Evolutionary conservation across 2,797 vertebrate species (phyloP).

Genomic region (Peromyscus aztecus): DNA sequence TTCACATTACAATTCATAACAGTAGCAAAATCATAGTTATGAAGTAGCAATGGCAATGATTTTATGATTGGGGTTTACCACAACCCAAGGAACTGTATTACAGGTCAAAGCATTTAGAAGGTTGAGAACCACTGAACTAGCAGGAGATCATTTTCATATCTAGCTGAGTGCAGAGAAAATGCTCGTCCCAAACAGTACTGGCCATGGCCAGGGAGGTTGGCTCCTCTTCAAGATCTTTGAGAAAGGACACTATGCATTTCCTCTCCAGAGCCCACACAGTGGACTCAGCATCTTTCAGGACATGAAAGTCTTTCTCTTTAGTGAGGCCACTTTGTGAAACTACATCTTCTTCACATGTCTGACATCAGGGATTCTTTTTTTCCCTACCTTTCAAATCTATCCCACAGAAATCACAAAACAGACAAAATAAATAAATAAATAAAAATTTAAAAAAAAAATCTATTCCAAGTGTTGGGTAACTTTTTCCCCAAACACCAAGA

Average conservation of each 20-base stretch:
- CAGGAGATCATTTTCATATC: not conserved
- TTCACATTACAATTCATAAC: not conserved
- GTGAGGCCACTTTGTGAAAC: not conserved
- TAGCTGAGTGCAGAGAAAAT: not conserved
- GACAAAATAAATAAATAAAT: not conserved
- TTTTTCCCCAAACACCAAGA: not conserved
- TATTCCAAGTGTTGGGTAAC: not conserved
- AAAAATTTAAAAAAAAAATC: not conserved
- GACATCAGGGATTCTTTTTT: not conserved
- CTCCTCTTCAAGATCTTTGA: not conserved
- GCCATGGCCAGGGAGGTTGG: not conserved
- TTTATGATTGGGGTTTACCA: not conserved
- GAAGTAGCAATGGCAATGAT: not conserved
- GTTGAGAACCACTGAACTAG: not conserved
- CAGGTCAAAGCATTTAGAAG: not conserved
- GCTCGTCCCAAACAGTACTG: not conserved
- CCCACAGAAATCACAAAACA: not conserved
- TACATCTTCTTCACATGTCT: not conserved
- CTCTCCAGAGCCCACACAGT: not conserved
- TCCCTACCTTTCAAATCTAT: slow-evolving; percentile 34
- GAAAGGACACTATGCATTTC: not conserved
- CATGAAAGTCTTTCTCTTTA: not conserved
- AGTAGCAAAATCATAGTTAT: not conserved
- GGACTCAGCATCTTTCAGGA: not conserved
- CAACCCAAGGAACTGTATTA: not conserved